These are phyloP conservation scores for Cylas formicarius DNA, from an alignment of 1,140 invertebrate species.

Conservation along the genomic window DNA sequence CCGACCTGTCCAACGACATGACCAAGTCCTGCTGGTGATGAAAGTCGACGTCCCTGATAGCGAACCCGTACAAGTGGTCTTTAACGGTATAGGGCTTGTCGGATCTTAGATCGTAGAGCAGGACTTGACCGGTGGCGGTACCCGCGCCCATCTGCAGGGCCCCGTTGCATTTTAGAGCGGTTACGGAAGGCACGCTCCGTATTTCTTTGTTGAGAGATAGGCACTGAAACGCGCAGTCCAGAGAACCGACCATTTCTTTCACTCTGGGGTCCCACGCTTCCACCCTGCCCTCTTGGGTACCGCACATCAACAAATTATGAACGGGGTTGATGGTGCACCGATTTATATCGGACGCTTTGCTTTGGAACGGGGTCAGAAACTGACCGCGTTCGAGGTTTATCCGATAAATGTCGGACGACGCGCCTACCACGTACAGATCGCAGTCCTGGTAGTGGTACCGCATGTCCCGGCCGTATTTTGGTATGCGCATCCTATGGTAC, in stretches of 20 bases:
- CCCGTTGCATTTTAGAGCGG: slow-evolving; percentile 74
- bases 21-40: slow-evolving; percentile 74
- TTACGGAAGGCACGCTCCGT: slow-evolving; percentile 66
- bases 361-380: slow-evolving; percentile 78
- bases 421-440: slow-evolving; percentile 88
- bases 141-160: slow-evolving; percentile 83
- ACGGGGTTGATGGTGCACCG: slow-evolving; percentile 81
- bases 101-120: slow-evolving; percentile 92
- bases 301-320: slow-evolving; percentile 81
- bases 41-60: slow-evolving; percentile 87
- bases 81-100: slow-evolving; percentile 83
- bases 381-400: slow-evolving; percentile 93
- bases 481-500: slow-evolving; percentile 86
- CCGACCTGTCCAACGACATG: slow-evolving; percentile 85
- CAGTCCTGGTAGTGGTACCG: slow-evolving; percentile 83
- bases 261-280: slow-evolving; percentile 94
- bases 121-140: slow-evolving; percentile 84
- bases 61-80: slow-evolving; percentile 90
- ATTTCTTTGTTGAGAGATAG: slow-evolving; percentile 51
- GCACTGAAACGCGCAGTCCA: slow-evolving; percentile 80
- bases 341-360: slow-evolving; percentile 72
- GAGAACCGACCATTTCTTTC: slow-evolving; percentile 62
- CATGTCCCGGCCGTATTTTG: slow-evolving; percentile 92
- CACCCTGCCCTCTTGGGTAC: slow-evolving; percentile 85
- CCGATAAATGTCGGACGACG: slow-evolving; percentile 83